Conservation (phyloP, 2,113 vertebrate species). For the Eurypyga helias region DNA sequence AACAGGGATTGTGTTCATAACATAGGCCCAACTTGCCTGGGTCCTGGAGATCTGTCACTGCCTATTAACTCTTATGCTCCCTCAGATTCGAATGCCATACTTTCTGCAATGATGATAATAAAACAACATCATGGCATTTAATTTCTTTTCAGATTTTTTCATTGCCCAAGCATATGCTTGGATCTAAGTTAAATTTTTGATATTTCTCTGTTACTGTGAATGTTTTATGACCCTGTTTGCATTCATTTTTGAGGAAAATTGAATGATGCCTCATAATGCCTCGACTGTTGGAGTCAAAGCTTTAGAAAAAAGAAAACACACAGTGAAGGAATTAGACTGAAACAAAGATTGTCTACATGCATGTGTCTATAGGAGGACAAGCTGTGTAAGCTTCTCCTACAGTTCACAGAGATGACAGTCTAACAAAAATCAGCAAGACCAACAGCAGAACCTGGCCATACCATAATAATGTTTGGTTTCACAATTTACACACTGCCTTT, state of each 20-base stretch:
- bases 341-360: neutral
- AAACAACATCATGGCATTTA: neutral
- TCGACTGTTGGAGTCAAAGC: neutral
- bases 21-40: neutral
- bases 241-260: neutral
- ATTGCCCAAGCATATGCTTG: neutral
- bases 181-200: neutral
- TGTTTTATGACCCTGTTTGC: neutral
- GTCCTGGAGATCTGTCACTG: neutral
- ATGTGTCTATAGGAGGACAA: neutral
- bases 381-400: neutral
- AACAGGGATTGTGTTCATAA: neutral
- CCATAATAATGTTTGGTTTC: neutral
- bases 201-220: fast-evolving
- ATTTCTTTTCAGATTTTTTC: neutral
- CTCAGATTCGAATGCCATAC: neutral
- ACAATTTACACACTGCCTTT: neutral
- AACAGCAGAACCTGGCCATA: neutral
- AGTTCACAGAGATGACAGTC: neutral
- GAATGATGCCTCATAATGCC: neutral
- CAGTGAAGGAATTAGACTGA: neutral
- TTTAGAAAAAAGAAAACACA: neutral
- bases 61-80: neutral
- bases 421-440: neutral
- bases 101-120: neutral